Conservation (phyloP, 2,888 invertebrate species). For the Stenurella melanura region DNA sequence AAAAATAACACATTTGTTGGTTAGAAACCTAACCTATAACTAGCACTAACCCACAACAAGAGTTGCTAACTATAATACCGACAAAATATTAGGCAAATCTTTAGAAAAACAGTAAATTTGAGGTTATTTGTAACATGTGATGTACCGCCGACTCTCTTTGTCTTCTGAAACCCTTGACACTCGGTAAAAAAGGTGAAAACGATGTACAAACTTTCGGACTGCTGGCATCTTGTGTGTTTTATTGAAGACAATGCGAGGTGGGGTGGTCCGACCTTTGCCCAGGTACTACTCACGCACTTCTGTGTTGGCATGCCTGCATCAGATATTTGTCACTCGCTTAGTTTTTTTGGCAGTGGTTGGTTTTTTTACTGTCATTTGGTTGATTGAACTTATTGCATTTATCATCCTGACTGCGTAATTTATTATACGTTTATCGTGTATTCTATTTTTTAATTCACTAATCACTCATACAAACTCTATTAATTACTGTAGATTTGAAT, state of each 20-base stretch:
- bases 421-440: slow-evolving; percentile 58
- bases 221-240: slow-evolving; percentile 56
- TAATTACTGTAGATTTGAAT: slow-evolving; percentile 64
- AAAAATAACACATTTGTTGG: no score
- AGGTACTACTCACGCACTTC: slow-evolving; percentile 73
- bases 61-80: no score
- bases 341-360: slow-evolving; percentile 67
- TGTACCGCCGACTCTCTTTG: background rate
- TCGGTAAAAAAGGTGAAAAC: slow-evolving; percentile 16
- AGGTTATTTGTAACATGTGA: no score
- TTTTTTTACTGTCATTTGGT: slow-evolving; percentile 63
- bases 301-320: slow-evolving; percentile 74
- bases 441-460: slow-evolving; percentile 61
- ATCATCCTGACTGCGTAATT: slow-evolving; percentile 61
- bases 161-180: background rate
- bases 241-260: slow-evolving; percentile 66
- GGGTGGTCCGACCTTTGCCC: slow-evolving; percentile 67
- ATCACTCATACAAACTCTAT: slow-evolving; percentile 56
- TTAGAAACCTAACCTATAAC: no score
- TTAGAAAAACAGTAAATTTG: no score
- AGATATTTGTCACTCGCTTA: slow-evolving; percentile 72
- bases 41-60: no score
- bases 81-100: no score
- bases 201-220: slow-evolving; percentile 27
- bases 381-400: slow-evolving; percentile 63